Conservation (phyloP, 2,888 invertebrate species). For the Xestia c-nigrum region DNA sequence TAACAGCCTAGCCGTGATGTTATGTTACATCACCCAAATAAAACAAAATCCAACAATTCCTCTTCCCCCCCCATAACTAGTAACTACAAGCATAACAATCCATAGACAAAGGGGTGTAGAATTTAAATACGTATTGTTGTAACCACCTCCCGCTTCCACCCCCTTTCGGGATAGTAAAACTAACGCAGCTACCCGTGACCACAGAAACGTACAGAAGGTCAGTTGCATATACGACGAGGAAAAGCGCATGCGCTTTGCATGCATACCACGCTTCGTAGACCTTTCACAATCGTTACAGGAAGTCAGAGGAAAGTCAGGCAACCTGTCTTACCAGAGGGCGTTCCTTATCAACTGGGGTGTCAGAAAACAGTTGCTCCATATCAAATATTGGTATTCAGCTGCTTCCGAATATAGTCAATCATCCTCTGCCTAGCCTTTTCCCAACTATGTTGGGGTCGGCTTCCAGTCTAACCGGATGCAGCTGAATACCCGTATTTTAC, state of each 20-base stretch:
- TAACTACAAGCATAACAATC: slow-evolving; percentile 11
- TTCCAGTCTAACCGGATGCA: too few species aligned
- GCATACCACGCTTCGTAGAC: not conserved
- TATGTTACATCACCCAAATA: not conserved
- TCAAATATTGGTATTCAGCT: too few species aligned
- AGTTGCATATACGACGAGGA: not conserved
- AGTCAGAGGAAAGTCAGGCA: not conserved
- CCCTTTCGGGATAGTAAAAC: slow-evolving; percentile 40
- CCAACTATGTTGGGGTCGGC: too few species aligned
- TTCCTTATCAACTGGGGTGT: not conserved
- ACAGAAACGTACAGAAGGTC: slow-evolving; percentile 15
- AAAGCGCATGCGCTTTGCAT: not conserved
- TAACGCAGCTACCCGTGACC: slow-evolving; percentile 33
- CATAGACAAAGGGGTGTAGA: slow-evolving; percentile 24
- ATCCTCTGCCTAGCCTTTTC: too few species aligned
- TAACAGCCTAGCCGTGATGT: too few species aligned
- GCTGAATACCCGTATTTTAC: too few species aligned
- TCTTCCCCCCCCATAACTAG: not conserved
- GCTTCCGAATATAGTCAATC: too few species aligned
- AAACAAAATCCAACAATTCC: slow-evolving; percentile 9
- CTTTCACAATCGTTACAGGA: not conserved
- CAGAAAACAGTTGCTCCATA: not conserved
- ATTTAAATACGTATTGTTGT: slow-evolving; percentile 56
- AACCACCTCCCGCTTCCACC: slow-evolving; percentile 22
- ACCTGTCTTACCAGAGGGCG: not conserved